These are phyloP conservation scores for Hippocampus barbouri DNA, from an alignment of 2,113 vertebrate species.

Conservation along the genomic window DNA sequence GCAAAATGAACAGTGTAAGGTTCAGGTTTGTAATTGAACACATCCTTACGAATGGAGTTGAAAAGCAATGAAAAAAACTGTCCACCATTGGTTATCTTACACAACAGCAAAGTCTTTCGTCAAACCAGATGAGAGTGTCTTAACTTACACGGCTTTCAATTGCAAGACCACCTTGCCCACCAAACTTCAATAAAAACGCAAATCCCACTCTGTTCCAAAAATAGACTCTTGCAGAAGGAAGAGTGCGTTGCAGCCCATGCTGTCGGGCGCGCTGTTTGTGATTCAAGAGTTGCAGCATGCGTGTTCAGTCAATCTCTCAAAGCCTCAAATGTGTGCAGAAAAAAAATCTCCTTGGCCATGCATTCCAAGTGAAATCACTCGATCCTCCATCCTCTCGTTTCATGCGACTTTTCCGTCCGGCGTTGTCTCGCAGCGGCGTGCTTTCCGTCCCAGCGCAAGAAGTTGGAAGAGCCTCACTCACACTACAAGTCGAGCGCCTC, in stretches of 20 bases:
- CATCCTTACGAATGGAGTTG: slow-evolving; percentile 51
- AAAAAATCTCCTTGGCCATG: neutral
- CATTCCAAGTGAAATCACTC: slow-evolving; percentile 1
- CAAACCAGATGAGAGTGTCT: slow-evolving; percentile 15
- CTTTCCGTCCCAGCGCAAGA: slow-evolving; percentile 24
- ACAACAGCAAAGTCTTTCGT: neutral
- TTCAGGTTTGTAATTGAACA: slow-evolving; percentile 34
- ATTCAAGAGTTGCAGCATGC: slow-evolving; percentile 18
- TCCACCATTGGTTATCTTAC: neutral
- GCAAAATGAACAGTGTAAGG: slow-evolving; percentile 38
- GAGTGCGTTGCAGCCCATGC: slow-evolving; percentile 52
- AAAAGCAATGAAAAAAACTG: slow-evolving; percentile 3
- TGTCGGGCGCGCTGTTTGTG: slow-evolving; percentile 27
- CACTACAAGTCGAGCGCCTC: slow-evolving; percentile 3
- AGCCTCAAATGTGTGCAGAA: neutral
- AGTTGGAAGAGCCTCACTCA: slow-evolving; percentile 29
- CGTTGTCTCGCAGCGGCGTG: neutral
- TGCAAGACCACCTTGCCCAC: slow-evolving; percentile 30
- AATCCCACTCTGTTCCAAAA: slow-evolving; percentile 25
- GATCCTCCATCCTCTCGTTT: slow-evolving; percentile 11
- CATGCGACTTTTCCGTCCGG: slow-evolving; percentile 32
- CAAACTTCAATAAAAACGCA: slow-evolving; percentile 28
- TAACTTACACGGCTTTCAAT: slow-evolving; percentile 49
- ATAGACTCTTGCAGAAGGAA: slow-evolving; percentile 5
- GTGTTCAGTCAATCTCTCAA: slow-evolving; percentile 9